Base-by-base conservation (phyloP, 2,888 invertebrate species). In the Lymantria monacha region DNA sequence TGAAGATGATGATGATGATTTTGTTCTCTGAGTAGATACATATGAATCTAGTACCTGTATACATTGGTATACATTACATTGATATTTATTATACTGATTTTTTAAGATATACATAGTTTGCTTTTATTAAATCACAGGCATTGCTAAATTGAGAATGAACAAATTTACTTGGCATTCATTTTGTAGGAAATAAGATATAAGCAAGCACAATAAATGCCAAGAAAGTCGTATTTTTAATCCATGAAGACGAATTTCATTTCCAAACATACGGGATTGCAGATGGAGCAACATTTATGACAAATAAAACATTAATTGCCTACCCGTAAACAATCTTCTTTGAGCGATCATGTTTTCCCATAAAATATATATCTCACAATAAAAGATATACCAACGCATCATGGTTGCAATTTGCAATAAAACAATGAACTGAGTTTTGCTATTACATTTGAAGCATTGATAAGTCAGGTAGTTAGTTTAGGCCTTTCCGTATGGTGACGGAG, bases 241-340 rank as follows among this genome's bases (percentile, higher is more conserved):
- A 9, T 7, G n/a, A 36, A n/a, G 7, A 9, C n/a, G 9, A 9
- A 36, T 36, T n/a, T 36, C n/a, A 36, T n/a, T 11, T n/a, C 15
- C 41, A 41, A 15, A 12, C n/a, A 41, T 41, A 14, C 10, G 10
- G 7, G 9, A 14, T 41, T 41, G 15, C 15, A 13, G 7, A 12
- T 12, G 15, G 10, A 15, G 15, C 41, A 15, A 14, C 13, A 44
- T 59, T 53, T 44, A 44, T 51, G 31, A 44, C 45, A 59, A 22
- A 40, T 55, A 41, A 53, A 55, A 59, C 63, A 51, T 59, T 57
- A 55, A 61, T 64, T 57, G 50, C 49, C 38, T 40, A 22, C 43
- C 66, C 66, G 55, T 63, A 59, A 63, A 63, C 46, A 41, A 50
- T 57, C 46, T 57, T 59, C 53, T 59, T 51, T 49, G 51, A 44